Conservation (phyloP, 1,140 invertebrate species). For the Scylla paramamosain region DNA sequence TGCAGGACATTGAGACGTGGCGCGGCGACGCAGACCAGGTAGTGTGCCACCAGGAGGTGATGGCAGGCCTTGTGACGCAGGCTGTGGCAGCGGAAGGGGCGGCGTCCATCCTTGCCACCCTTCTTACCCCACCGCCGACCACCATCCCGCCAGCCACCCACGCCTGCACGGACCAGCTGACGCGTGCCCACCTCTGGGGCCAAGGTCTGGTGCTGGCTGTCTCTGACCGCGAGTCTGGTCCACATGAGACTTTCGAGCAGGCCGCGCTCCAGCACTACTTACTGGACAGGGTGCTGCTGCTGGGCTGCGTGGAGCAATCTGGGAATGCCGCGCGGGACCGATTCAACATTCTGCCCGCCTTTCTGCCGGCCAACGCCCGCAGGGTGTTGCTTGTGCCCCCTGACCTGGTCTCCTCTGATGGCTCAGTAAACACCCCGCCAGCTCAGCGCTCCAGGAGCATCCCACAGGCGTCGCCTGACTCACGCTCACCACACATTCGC, state of each 20-base stretch:
- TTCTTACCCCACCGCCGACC: neutral
- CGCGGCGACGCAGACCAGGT: neutral
- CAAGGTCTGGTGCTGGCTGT: neutral
- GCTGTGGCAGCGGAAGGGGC: neutral
- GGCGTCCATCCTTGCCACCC: slow-evolving; percentile 32
- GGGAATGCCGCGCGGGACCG: neutral
- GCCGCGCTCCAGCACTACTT: neutral
- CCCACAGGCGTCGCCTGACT: neutral
- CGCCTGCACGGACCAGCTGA: neutral
- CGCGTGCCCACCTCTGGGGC: neutral
- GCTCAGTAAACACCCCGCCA: neutral
- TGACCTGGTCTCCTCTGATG: neutral
- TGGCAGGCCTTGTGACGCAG: neutral
- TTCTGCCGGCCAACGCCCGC: neutral
- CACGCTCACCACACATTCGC: neutral
- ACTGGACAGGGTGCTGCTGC: neutral
- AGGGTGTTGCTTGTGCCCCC: neutral
- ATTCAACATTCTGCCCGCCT: neutral
- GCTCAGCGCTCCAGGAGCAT: neutral
- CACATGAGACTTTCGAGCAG: neutral
- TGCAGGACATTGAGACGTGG: neutral
- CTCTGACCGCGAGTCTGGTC: neutral
- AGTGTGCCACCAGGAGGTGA: neutral
- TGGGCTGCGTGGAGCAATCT: neutral
- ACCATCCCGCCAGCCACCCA: neutral